Base-by-base conservation (phyloP, 2,888 invertebrate species). In the Uropetala carovei region DNA sequence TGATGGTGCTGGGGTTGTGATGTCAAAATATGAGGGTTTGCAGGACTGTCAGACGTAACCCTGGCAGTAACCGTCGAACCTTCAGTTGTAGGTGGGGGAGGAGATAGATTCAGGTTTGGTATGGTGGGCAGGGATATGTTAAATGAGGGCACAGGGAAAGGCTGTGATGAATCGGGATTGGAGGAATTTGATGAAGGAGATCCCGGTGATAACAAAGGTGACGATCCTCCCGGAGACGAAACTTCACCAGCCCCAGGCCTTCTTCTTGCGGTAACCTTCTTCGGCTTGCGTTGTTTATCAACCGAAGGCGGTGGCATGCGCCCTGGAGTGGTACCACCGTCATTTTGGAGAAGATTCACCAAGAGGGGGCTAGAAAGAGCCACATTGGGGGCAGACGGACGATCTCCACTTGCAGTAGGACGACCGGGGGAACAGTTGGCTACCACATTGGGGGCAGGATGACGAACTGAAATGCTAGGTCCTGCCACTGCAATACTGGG, bases 321-420 rank as follows among this genome's bases (percentile, higher is more conserved):
- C 82, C 92, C 92, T 16, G 86, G 92, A 22, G 92, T 64, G 93
- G 92, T 57, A 91, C 91, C 16, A 30, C 93, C 97, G 94, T 98
- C 98, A 94, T 98, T 99, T 95, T 99, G 99, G 94, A 99, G 96
- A 93, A 99, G 95, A 95, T 99, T 99, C 60, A 99, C 99, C 93
- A 99, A 96, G 93, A 99, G 95, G 43, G 99, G 99, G 94, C 98
- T 99, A 93, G 97, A 98, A 95, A 97, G 96, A 92, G 97, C 98
- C 93, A 98, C 98, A 93, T 96, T 93, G 92, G 94, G 93, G 93
- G 93, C 92, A 59, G 93, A 94, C 94, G 60, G 94, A 93, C 93
- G 93, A 94, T 93, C 94, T 93, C 93, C 93, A 93, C 93, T 93
- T 94, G 93, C 93, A 43, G 5, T 43, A 93, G 92, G 93, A 93